These are phyloP conservation scores for Chiroxiphia lanceolata DNA, from an alignment of 2,797 vertebrate species.

Conservation along the genomic window DNA sequence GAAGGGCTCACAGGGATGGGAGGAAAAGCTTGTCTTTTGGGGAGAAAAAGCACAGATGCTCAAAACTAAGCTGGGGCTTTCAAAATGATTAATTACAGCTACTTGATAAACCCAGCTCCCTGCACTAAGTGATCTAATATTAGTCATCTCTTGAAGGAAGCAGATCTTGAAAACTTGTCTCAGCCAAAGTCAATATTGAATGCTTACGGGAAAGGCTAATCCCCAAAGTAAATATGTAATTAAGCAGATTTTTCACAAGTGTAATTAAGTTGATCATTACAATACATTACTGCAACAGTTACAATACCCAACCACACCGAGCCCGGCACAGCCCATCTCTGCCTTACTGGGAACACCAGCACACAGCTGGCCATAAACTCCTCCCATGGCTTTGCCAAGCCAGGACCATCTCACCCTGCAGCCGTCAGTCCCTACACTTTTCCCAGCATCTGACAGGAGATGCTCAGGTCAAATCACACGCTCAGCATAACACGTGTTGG, in stretches of 20 bases:
- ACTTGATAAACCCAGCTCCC: conserved; percentile 11
- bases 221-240: conserved; percentile 52
- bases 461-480: not conserved
- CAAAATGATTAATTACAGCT: conserved; percentile 26
- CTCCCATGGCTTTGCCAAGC: not conserved
- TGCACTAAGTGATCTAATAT: not conserved
- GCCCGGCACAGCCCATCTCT: not conserved
- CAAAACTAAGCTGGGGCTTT: conserved; percentile 10
- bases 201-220: not conserved
- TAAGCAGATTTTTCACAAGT: conserved; percentile 12
- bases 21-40: not conserved
- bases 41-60: not conserved
- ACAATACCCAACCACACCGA: not conserved
- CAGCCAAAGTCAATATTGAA: conserved; percentile 57
- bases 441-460: not conserved
- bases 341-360: not conserved
- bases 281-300: not conserved
- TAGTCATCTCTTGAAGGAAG: conserved; percentile 47
- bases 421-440: rapidly evolving
- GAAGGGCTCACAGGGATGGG: not conserved
- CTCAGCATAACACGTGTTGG: rapidly evolving
- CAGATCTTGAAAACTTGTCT: not conserved
- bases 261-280: conserved; percentile 12
- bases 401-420: not conserved
- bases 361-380: not conserved